Evolutionary conservation across 2,797 vertebrate genomes (phyloP).

Genomic region (Xerus rutilus): DNA sequence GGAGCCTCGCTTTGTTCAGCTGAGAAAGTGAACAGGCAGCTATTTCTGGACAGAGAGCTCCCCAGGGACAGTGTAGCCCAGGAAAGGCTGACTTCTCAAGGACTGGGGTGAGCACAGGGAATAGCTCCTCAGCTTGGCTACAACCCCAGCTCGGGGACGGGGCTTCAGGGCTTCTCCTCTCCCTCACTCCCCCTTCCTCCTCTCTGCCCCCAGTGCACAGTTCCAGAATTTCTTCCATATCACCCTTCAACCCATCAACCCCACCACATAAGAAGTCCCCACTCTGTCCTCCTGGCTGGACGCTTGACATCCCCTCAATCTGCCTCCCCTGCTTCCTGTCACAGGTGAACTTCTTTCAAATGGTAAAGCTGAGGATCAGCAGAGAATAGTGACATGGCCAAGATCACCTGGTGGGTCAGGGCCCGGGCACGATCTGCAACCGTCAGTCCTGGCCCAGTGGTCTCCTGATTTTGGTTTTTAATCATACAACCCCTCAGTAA

Average conservation of each 20-base stretch:
- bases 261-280: no score
- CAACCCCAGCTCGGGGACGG: neutral
- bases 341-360: neutral
- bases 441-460: neutral
- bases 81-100: constrained; percentile 8
- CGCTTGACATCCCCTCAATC: neutral
- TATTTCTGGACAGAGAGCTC: constrained; percentile 64
- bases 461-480: neutral
- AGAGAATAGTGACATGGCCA: neutral
- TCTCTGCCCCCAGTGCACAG: neutral
- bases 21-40: constrained; percentile 46
- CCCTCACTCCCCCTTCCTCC: neutral
- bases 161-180: neutral
- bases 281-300: neutral
- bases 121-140: neutral
- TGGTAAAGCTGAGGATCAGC: neutral
- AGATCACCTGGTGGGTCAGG: neutral
- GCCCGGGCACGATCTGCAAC: neutral
- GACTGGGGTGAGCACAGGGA: no score
- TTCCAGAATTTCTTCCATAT: neutral
- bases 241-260: fast-evolving
- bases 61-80: neutral
- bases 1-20: neutral
- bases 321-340: neutral
- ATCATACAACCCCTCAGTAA: neutral